Evolutionary conservation across 2,113 vertebrate species (phyloP), one percentile per base, ranked within the genome.

Genomic region (Syngnathus typhle): DNA sequence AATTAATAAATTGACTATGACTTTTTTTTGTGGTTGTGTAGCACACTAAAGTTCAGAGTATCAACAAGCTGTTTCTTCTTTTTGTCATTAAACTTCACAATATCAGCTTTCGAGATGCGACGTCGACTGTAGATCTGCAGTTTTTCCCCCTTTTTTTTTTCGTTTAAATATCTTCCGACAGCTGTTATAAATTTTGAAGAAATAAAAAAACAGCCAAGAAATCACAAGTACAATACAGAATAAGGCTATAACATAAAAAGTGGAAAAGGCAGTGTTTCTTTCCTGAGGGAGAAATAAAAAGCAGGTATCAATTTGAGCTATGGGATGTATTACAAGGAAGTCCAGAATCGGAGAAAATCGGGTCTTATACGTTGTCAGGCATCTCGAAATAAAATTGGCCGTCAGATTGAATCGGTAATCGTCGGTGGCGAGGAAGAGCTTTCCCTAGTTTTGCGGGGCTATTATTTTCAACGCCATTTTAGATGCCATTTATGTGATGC

Each of bases 401-500:
- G 27, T 58, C 55, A 27, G 18, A 58, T 36, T 16, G 27, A 58
- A 58, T 58, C 27, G 27, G 52, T 55, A 27, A 27, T 21, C 52
- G 27, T 55, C 52, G 13, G 21, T 23, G 10, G 52, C 21, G 11
- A 55, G 54, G 23, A 56, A 56, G 12, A 36, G 27, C 55, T 16
- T 36, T 36, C 12, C 2, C 55, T 36, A 18, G 27, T 58, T 58
- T 58, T 58, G 36, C 27, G 3, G 27, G 15, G 27, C 27, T 18
- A 36, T 58, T 58, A 58, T 36, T 58, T 58, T 58, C 55, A 58
- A 58, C 18, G 55, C 27, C 27, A 55, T 55, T 55, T 55, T 55
- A 13, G 27, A 55, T 5, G 1, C 54, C 23, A 58, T 58, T 58
- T 36, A 36, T 37, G 55, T 18, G 55, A 58, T 16, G 55, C 55